Base-by-base conservation (phyloP, 2,888 invertebrate species). In the Asteroscopus sphinx region DNA sequence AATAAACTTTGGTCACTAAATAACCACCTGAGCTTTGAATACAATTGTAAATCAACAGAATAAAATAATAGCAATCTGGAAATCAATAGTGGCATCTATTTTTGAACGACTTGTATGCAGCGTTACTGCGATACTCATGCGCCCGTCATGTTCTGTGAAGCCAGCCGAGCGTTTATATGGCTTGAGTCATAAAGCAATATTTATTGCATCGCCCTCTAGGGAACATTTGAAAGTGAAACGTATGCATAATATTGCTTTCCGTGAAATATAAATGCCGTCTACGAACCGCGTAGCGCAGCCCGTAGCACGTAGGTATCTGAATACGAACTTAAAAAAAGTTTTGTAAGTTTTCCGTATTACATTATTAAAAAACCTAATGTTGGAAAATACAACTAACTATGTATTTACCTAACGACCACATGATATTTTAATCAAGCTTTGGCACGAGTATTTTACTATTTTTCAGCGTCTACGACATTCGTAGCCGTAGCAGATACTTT, bases 91-190 rank as follows among this genome's bases (percentile, higher is more conserved):
- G 17, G 9, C 9, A 15, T 37, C 49, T 59, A 67, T 67, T 59
- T 49, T 41, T 45, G 45, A 25, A 25, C 41, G 17, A 67, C 37
- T 46, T 60, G 49, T 26, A 51, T 67, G 68, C 49, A 60, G 28
- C 36, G 15, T 36, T 25, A 35, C 32, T 33, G 28, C 36, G 15
- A 41, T 25, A 35, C 32, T 33, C 21, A 41, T 66, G 35, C 15
- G 7, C 2, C 17, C 35, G n/a, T 40, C 32, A 32, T 44, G 16
- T 67, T 65, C 47, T 65, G 28, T 30, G 33, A 35, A 49, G 40
- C 13, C 12, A 28, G 32, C 15, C 15, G 33, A 40, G 26, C 3
- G 25, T 49, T 25, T 36, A 36, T 9, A 36, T 9, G 17, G 11
- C n/a, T 25, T 59, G 60, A 63, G 16, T 45, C 40, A 66, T 45